Percentiles rank a stretch among this genome's conserved stretches.
These are phyloP conservation scores for Tanypteryx hageni DNA, from an alignment of 2,888 invertebrate species.

Conservation along the genomic window DNA sequence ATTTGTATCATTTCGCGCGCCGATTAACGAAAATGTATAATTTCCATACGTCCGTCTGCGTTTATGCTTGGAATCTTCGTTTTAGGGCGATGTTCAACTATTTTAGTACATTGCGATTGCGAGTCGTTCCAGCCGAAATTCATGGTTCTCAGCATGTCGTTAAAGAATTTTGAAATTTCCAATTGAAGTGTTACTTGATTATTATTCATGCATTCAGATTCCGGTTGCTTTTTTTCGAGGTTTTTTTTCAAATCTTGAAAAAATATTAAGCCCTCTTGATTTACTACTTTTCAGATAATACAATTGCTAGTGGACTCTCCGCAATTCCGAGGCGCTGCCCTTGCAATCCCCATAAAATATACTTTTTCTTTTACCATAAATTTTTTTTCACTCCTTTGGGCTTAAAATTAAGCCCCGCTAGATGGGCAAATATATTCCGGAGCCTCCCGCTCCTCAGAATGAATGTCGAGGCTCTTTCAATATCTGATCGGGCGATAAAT, in stretches of 20 bases:
- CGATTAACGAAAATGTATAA: too few relatives aligned
- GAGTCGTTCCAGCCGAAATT: too few relatives aligned
- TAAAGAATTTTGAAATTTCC: background rate
- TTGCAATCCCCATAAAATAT: background rate
- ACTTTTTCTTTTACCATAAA: background rate
- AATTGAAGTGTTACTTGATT: background rate
- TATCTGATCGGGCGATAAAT: slow-evolving; percentile 52
- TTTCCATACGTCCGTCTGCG: too few relatives aligned
- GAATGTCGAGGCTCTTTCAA: slow-evolving; percentile 54
- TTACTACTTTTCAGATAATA: background rate
- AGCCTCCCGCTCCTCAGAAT: slow-evolving; percentile 30
- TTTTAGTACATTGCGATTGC: too few relatives aligned
- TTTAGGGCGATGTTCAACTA: too few relatives aligned
- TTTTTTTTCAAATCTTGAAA: too few relatives aligned
- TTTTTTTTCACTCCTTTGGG: background rate
- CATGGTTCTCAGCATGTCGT: too few relatives aligned
- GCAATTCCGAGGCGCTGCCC: background rate
- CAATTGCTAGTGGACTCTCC: background rate
- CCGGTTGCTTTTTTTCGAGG: background rate
- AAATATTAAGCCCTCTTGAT: background rate
- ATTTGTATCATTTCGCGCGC: background rate
- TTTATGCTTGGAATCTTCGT: too few relatives aligned
- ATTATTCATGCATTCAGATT: slow-evolving; percentile 8
- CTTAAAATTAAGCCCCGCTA: background rate
- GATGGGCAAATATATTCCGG: background rate